phyloP scores from a whole-genome alignment of 2,888 invertebrate genomes.

The Phorcus lineatus region DNA sequence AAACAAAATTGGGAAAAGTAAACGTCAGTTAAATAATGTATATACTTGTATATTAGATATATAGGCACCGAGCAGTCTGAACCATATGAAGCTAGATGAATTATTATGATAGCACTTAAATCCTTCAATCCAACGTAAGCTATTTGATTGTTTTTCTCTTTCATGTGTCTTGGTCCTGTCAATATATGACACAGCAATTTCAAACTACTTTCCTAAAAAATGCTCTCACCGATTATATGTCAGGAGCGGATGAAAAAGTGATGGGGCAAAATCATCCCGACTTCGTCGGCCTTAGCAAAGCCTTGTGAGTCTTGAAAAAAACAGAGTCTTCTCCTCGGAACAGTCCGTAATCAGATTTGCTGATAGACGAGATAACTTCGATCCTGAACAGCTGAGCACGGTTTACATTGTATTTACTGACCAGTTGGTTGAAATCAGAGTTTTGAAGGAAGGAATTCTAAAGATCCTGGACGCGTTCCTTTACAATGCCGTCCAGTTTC shows the following conservation, averaged over 20 bases:
- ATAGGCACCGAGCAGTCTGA: no score
- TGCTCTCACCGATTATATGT: not conserved
- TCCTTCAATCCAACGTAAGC: not conserved
- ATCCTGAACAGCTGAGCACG: not conserved
- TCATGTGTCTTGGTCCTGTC: not conserved
- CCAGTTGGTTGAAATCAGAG: not conserved
- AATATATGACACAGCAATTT: not conserved
- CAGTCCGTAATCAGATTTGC: not conserved
- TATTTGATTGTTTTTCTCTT: not conserved
- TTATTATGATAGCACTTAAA: not conserved
- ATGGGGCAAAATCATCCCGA: not conserved
- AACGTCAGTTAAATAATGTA: no score
- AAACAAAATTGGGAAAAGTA: no score
- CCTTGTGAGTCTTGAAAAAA: not conserved
- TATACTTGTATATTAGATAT: no score
- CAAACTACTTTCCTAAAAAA: slow-evolving; percentile 1
- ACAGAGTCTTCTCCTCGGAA: not conserved
- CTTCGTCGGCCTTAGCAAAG: not conserved
- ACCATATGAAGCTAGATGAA: not conserved
- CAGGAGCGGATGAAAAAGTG: not conserved
- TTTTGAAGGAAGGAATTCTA: no score
- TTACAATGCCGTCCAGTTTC: no score
- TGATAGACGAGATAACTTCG: not conserved
- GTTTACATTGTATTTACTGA: not conserved
- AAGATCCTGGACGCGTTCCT: no score